Base-by-base conservation (phyloP, 23 tunicate genomes). In the Clavelina lepadiformis region DNA sequence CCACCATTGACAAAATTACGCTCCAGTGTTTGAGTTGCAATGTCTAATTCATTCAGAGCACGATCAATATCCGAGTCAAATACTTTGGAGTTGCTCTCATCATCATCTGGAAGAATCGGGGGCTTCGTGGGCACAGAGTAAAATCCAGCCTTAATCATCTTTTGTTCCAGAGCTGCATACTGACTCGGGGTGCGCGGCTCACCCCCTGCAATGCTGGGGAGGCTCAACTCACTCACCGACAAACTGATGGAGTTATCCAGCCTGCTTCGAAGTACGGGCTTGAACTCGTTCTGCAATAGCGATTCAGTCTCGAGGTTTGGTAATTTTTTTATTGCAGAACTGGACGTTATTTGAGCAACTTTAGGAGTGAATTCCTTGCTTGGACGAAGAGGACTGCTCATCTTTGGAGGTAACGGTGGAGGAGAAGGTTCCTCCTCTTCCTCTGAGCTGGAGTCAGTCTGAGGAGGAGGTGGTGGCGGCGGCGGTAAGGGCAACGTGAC, bases 61-160 rank as follows among this genome's bases (percentile, higher is more conserved):
- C 72, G 73, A 30, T 86, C 61, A 46, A 86, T 86, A 29, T 80
- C 87, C n/a, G n/a, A n/a, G n/a, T n/a, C n/a, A n/a, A n/a, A n/a
- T n/a, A n/a, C n/a, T n/a, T n/a, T n/a, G n/a, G n/a, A n/a, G n/a
- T n/a, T n/a, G n/a, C n/a, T n/a, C n/a, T n/a, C n/a, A n/a, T n/a
- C n/a, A n/a, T n/a, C n/a, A n/a, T n/a, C n/a, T n/a, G 93, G 78
- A 8, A 74, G 83, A 29, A 35, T 58, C 3, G 97, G 97, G 29
- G 82, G 96, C 33, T 74, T 68, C n/a, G 67, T 61, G 3, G 97
- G 97, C 3, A 76, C 97, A 5, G 97, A 69, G 34, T 89, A 89
- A 57, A 82, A 85, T 0, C 97, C 97, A 51, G 65, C 64, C 38
- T 63, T 37, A 55, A 89, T 89, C 78, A 82, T 69, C 28, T 75